phyloP scores from a whole-genome alignment of 2,888 invertebrate genomes.

The Microctonus hyperodae region DNA sequence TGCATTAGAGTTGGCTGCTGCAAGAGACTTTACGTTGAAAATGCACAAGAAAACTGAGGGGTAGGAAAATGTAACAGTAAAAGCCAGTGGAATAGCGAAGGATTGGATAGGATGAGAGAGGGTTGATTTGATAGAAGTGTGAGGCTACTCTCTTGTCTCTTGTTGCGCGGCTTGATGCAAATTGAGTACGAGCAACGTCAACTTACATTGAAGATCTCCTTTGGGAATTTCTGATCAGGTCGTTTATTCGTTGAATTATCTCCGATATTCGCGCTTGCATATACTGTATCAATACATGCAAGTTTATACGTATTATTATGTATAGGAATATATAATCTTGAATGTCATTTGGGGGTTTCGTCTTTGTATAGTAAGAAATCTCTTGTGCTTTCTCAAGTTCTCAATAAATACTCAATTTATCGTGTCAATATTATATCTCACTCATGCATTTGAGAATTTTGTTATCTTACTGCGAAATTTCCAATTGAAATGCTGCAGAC shows the following conservation, averaged over 20 bases:
- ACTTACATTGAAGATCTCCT: constrained; percentile 46
- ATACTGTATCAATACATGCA: constrained; percentile 33
- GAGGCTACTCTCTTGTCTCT: constrained; percentile 30
- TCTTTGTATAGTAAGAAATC: constrained; percentile 41
- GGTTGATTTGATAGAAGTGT: constrained; percentile 36
- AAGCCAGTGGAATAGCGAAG: neutral
- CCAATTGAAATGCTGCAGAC: neutral
- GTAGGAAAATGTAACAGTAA: constrained; percentile 6
- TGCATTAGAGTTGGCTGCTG: constrained; percentile 59
- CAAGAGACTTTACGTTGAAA: constrained; percentile 32
- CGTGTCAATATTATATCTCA: neutral
- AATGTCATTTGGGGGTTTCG: constrained; percentile 55
- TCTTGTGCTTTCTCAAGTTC: constrained; percentile 26
- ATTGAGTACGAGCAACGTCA: constrained; percentile 55
- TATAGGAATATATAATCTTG: too few relatives aligned
- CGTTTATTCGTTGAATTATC: constrained; percentile 49
- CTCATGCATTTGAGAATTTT: neutral
- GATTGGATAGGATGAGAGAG: constrained; percentile 27
- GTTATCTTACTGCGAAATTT: neutral
- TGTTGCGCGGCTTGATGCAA: constrained; percentile 56
- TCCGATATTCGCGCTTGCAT: constrained; percentile 12
- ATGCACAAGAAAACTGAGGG: constrained; percentile 22
- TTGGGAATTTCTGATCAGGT: constrained; percentile 52
- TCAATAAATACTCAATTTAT: constrained; percentile 43
- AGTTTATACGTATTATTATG: constrained; percentile 44